phyloP scores from a whole-genome alignment of 2,113 vertebrate genomes.

The Glaucidium brasilianum region DNA sequence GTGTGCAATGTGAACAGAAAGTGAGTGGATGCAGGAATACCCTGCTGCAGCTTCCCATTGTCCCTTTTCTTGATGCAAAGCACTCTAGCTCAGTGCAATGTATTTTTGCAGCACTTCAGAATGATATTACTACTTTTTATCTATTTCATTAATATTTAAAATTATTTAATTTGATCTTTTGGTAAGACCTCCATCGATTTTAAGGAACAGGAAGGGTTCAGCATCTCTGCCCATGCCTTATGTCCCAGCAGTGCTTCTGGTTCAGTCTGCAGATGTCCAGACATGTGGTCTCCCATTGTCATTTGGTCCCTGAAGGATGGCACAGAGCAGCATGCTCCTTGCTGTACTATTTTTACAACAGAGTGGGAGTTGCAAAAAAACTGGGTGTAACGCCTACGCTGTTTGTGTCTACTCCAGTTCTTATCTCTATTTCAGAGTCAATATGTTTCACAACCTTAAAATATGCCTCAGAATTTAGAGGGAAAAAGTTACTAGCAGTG shows the following conservation, averaged over 20 bases:
- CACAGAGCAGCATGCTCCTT: not conserved
- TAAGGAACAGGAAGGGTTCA: accelerated
- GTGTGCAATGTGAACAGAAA: not conserved
- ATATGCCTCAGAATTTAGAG: not conserved
- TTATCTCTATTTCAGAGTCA: conserved; percentile 27
- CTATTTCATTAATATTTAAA: not conserved
- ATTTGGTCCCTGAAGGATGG: not conserved
- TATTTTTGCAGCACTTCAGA: not conserved
- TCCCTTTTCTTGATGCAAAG: not conserved
- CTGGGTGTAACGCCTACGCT: not conserved
- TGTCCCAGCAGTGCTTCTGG: not conserved
- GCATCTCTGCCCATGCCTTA: accelerated
- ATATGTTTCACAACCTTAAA: conserved; percentile 17
- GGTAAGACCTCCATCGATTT: accelerated
- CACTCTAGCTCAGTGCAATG: accelerated
- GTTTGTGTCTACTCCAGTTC: conserved; percentile 36
- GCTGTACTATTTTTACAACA: conserved; percentile 5
- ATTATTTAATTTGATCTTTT: not conserved
- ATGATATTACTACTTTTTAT: not conserved
- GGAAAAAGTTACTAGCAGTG: accelerated
- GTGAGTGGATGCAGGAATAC: not conserved
- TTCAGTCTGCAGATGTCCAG: not conserved
- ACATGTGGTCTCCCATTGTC: accelerated
- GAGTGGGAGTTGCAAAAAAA: conserved; percentile 39
- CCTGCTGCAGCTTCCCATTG: not conserved